These are phyloP conservation scores for Rhamnusium bicolor DNA, from an alignment of 2,888 invertebrate species.

Conservation along the genomic window DNA sequence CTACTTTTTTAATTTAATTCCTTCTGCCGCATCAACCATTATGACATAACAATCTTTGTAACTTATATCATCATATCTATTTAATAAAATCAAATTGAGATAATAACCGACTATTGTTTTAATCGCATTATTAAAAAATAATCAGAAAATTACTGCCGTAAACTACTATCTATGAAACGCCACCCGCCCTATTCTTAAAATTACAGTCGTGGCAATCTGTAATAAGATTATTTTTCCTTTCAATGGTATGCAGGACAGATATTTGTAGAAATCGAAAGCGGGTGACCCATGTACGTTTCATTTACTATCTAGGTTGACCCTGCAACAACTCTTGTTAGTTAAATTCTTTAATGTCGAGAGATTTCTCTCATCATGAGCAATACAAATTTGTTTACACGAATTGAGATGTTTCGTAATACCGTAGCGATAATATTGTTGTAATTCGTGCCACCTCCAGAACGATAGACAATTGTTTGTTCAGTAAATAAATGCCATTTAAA, in stretches of 20 bases:
- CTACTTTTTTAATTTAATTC: too few species aligned
- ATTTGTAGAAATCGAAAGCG: background rate
- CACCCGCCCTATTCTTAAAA: background rate
- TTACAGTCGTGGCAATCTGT: background rate
- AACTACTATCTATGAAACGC: background rate
- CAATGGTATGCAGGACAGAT: background rate
- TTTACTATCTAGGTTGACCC: background rate
- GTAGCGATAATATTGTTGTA: background rate
- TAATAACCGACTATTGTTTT: background rate
- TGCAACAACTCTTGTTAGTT: background rate
- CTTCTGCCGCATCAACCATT: too few species aligned
- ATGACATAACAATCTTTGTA: too few species aligned
- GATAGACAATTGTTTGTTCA: background rate
- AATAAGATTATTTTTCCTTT: background rate
- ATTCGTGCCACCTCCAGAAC: background rate
- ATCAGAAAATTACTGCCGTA: background rate
- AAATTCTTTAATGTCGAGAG: background rate
- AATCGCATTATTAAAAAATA: background rate
- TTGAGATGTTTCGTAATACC: background rate
- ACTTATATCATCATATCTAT: too few species aligned
- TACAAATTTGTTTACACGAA: background rate
- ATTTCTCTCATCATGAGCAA: background rate
- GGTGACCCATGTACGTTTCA: background rate
- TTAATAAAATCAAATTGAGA: too few species aligned
- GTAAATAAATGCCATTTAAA: background rate